Evolutionary conservation across 2,113 vertebrate species (phyloP), one percentile per base, ranked within the genome.

Genomic region (Protomyctophum bolini): DNA sequence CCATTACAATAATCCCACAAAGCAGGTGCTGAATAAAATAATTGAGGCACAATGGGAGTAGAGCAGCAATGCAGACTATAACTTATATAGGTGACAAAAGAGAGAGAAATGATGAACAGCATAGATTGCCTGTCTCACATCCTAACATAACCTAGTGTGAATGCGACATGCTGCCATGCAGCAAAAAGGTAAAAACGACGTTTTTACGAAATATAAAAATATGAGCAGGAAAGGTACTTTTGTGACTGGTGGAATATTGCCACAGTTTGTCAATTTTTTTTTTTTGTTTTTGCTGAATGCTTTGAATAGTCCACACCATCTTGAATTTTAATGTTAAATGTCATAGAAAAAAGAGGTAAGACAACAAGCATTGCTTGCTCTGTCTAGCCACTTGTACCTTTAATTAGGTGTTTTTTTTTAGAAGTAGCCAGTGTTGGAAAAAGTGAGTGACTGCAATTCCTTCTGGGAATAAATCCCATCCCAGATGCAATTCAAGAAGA

Each of bases 21-120:
- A 45, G 15, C 51, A 71, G 47, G 64, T 52, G 63, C 73, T 28
- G 51, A 85, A 82, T 46, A 67, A 82, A 84, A 83, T 75, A 81
- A 83, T 85, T 8, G 87, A 91, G 90, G 88, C 88, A 89, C 88
- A 62, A 86, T 75, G 81, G 84, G 83, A n/a, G 84, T 75, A 63
- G 64, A 88, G 56, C 51, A 68, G 80, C 88, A 86, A 83, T 80
- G 21, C 12, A 79, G 82, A 81, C 71, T 77, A n/a, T n/a, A n/a
- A n/a, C n/a, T 64, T 70, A 10, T n/a, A 64, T 64, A 80, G 64
- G 70, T 80, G 76, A 76, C 2, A 45, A 21, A 21, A 21, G 21
- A 21, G 10, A 12, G 61, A 21, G 41, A 63, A 48, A 6, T 47
- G 49, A 67, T 50, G 60, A 68, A 41, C 5, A 41, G 68, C 58